Percentiles rank a stretch among this genome's conserved stretches.
Conservation (phyloP, 2,113 vertebrate genomes). For the Mormoops blainvillei region DNA sequence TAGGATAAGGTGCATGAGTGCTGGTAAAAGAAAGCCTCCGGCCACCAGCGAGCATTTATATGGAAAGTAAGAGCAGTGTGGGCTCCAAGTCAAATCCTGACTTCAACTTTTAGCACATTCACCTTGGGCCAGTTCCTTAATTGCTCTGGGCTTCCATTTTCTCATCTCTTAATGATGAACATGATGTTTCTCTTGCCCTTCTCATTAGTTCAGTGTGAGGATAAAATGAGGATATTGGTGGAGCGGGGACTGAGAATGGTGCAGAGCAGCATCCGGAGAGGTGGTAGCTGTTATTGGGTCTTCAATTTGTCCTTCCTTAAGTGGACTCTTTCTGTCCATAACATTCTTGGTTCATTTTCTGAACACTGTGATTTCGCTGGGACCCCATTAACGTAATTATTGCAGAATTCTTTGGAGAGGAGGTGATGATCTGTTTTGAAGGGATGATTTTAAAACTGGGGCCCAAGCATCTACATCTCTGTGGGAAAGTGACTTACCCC, state of each 20-base stretch:
- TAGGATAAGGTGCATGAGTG: neutral
- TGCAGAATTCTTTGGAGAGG: neutral
- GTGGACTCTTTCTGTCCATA: neutral
- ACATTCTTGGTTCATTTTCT: constrained; percentile 15
- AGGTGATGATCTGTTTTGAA: neutral
- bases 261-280: neutral
- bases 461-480: neutral
- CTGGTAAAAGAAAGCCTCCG: neutral
- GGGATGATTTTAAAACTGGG: neutral
- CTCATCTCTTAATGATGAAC: neutral
- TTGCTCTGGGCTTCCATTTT: neutral
- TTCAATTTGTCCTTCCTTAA: neutral
- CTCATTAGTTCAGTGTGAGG: neutral
- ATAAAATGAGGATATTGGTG: neutral
- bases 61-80: neutral
- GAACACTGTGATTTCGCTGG: neutral
- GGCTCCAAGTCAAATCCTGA: neutral
- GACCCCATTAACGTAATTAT: neutral
- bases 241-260: neutral
- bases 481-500: neutral
- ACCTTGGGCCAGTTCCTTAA: neutral
- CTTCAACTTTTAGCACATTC: neutral
- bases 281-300: neutral
- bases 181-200: neutral
- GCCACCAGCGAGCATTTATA: neutral